These are phyloP conservation scores for Cynodonichthys magdalenae DNA, from an alignment of 2,797 vertebrate genomes.

Conservation along the genomic window DNA sequence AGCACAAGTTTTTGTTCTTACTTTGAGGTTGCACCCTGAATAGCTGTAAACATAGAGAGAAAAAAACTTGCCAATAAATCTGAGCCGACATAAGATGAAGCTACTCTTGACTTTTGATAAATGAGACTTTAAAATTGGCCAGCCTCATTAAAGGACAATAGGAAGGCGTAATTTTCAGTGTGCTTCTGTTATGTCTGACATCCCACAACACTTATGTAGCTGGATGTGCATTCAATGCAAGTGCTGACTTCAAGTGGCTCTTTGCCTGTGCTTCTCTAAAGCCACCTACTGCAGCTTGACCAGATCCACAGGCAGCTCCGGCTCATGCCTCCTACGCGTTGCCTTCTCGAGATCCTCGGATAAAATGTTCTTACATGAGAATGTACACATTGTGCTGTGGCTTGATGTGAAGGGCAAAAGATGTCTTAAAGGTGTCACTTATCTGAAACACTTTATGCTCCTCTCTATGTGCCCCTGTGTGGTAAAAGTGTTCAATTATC, in stretches of 20 bases:
- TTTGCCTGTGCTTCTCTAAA: slow-evolving; percentile 51
- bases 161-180: slow-evolving; percentile 11
- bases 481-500: slow-evolving; percentile 27
- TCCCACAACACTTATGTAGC: slow-evolving; percentile 10
- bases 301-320: slow-evolving; percentile 57
- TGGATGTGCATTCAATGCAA: slow-evolving; percentile 24
- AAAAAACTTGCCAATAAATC: neutral
- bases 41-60: neutral
- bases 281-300: slow-evolving; percentile 64
- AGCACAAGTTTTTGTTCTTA: slow-evolving; percentile 4
- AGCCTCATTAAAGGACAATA: slow-evolving; percentile 9
- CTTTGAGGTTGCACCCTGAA: slow-evolving; percentile 9
- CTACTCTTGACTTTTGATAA: neutral
- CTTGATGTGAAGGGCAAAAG: slow-evolving; percentile 67
- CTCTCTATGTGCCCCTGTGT: slow-evolving; percentile 25
- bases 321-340: slow-evolving; percentile 69
- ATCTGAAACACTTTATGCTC: slow-evolving; percentile 54
- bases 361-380: slow-evolving; percentile 68
- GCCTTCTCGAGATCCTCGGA: slow-evolving; percentile 64
- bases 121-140: neutral
- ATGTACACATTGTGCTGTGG: slow-evolving; percentile 61
- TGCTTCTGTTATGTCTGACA: slow-evolving; percentile 24
- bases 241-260: slow-evolving; percentile 48
- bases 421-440: slow-evolving; percentile 71
- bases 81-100: neutral